Conservation (phyloP, 1,140 invertebrate genomes). For the Zaprionus ornatus region DNA sequence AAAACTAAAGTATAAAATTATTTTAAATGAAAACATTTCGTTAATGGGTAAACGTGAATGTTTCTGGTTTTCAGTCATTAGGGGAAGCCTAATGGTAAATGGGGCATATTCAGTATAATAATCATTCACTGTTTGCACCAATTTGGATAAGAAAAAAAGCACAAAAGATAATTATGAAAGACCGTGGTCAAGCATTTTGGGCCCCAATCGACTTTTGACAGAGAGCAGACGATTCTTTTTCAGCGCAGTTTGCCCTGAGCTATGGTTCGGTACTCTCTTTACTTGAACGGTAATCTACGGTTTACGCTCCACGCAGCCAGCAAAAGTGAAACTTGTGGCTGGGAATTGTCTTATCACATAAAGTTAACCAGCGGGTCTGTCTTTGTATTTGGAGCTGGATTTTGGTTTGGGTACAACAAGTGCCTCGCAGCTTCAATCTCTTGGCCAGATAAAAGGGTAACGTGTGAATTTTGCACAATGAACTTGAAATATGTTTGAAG, state of each 20-base stretch:
- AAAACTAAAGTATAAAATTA: background rate
- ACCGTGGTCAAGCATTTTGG: slow-evolving; percentile 32
- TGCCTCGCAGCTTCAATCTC: slow-evolving; percentile 39
- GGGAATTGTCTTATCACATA: slow-evolving; percentile 47
- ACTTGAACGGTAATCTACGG: slow-evolving; percentile 25
- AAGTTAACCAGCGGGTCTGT: slow-evolving; percentile 25
- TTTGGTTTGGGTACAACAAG: slow-evolving; percentile 42
- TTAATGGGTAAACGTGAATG: slow-evolving; percentile 35
- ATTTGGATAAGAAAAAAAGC: slow-evolving; percentile 2
- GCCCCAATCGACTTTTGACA: slow-evolving; percentile 14
- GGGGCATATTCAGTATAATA: slow-evolving; percentile 35
- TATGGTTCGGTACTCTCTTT: slow-evolving; percentile 23
- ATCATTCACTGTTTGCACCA: slow-evolving; percentile 17
- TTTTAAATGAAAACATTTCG: slow-evolving; percentile 8
- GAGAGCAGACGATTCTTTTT: slow-evolving; percentile 1
- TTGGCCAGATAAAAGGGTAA: slow-evolving; percentile 45
- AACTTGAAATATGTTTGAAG: slow-evolving; percentile 60
- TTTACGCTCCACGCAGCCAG: slow-evolving; percentile 33
- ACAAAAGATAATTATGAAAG: slow-evolving; percentile 51
- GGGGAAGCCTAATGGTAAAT: slow-evolving; percentile 43
- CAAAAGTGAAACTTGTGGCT: slow-evolving; percentile 56
- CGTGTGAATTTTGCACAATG: slow-evolving; percentile 65
- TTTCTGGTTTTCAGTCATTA: slow-evolving; percentile 41
- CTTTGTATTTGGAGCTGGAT: slow-evolving; percentile 42
- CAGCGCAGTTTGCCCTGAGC: slow-evolving; percentile 7